Evolutionary conservation across 2,113 vertebrate genomes (phyloP).

Genomic region (Calyptomena viridis): DNA sequence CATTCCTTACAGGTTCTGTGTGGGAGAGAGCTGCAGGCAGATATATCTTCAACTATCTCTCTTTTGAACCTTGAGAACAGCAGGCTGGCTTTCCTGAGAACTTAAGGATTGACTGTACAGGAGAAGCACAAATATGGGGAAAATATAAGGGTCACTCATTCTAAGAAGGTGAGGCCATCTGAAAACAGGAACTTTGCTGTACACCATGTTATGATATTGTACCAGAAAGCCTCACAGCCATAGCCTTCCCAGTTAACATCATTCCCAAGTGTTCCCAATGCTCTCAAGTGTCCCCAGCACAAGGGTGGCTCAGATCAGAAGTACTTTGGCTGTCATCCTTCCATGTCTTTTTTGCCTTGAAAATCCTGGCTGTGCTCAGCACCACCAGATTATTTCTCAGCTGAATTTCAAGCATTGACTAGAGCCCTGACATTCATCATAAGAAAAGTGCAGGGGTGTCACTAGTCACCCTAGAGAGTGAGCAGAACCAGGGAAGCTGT

Average conservation of each 20-base stretch:
- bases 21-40: neutral
- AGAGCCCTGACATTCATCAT: neutral
- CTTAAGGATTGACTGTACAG: neutral
- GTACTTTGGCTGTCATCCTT: neutral
- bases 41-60: neutral
- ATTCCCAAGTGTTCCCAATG: neutral
- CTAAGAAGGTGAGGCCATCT: neutral
- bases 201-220: fast-evolving
- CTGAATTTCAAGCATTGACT: neutral
- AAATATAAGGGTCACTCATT: neutral
- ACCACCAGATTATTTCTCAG: neutral
- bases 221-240: neutral
- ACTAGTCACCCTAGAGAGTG: neutral
- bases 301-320: neutral
- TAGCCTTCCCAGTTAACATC: fast-evolving
- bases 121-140: neutral
- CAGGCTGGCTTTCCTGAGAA: neutral
- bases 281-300: neutral
- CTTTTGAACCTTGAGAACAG: neutral
- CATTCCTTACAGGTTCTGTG: neutral
- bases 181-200: neutral
- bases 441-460: neutral
- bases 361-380: neutral
- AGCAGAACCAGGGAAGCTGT: neutral
- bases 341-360: neutral